Percentiles rank a stretch among this genome's conserved stretches.
Evolutionary conservation across 2,113 vertebrate species (phyloP).

Genomic region (Ceuthmochares aereus): DNA sequence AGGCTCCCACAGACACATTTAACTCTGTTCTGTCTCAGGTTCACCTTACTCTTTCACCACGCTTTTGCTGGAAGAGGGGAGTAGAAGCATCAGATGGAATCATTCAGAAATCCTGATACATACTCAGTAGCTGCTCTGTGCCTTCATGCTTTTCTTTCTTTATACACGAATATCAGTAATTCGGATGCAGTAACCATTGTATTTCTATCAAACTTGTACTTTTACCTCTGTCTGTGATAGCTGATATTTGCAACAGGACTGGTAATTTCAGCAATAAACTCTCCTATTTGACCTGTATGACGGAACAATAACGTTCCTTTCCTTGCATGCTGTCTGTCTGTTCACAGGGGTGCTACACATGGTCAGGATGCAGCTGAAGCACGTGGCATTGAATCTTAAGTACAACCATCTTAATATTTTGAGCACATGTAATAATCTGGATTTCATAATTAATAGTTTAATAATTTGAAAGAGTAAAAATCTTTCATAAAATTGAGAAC

Average conservation of each 20-base stretch:
- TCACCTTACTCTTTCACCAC: not conserved
- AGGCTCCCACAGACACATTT: slow-evolving; percentile 20
- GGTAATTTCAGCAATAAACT: not conserved
- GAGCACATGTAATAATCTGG: not conserved
- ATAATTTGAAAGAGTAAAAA: not conserved
- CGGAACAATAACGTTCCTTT: not conserved
- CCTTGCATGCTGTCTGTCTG: not conserved
- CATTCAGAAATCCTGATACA: slow-evolving; percentile 9
- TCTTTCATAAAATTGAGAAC: not conserved
- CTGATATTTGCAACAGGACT: not conserved
- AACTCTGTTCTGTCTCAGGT: not conserved
- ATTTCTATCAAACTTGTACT: not conserved
- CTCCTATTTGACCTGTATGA: not conserved
- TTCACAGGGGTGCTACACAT: not conserved
- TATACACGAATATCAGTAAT: not conserved
- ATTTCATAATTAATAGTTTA: not conserved
- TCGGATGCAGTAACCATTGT: not conserved
- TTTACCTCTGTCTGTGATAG: not conserved
- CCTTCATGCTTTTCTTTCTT: not conserved
- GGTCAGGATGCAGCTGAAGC: not conserved
- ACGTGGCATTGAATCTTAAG: not conserved
- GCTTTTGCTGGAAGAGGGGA: not conserved
- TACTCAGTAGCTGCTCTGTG: not conserved
- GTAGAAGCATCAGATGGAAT: not conserved
- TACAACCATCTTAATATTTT: not conserved